Evolutionary conservation across 2,797 vertebrate species (phyloP).

Genomic region (Gymnopithys bicolor): DNA sequence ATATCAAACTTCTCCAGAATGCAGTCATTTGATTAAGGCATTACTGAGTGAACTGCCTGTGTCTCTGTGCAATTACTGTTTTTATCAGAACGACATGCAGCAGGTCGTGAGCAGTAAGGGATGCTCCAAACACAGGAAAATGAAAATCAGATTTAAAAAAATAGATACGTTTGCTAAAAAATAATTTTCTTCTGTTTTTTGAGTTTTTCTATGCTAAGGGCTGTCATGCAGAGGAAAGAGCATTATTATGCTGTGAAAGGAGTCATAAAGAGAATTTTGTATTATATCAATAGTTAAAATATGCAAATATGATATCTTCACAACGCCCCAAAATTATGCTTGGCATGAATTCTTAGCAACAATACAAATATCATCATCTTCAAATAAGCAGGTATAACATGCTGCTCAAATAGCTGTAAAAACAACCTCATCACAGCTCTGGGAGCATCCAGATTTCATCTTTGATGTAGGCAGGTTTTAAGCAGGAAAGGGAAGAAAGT

Average conservation of each 20-base stretch:
- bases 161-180: background rate
- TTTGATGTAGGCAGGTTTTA: slow-evolving; percentile 34
- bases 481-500: slow-evolving; percentile 25
- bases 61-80: slow-evolving; percentile 37
- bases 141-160: background rate
- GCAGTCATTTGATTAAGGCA: slow-evolving; percentile 22
- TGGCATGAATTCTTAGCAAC: slow-evolving; percentile 60
- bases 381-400: slow-evolving; percentile 61
- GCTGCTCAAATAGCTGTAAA: slow-evolving; percentile 51
- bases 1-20: background rate
- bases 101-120: slow-evolving; percentile 29
- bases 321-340: slow-evolving; percentile 41
- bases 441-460: slow-evolving; percentile 38
- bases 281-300: slow-evolving; percentile 68
- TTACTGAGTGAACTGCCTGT: background rate
- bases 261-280: slow-evolving; percentile 62
- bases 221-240: slow-evolving; percentile 12
- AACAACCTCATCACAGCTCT: slow-evolving; percentile 46
- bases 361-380: slow-evolving; percentile 68
- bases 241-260: slow-evolving; percentile 57
- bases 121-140: slow-evolving; percentile 5
- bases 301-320: slow-evolving; percentile 63
- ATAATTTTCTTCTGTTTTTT: background rate
- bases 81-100: slow-evolving; percentile 10
- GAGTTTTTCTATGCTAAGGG: slow-evolving; percentile 20